A percentile compares a stretch with the other conserved stretches of the same genome.
Conservation (phyloP, 1,140 invertebrate species). For the Pygmarrhopalites habei region DNA sequence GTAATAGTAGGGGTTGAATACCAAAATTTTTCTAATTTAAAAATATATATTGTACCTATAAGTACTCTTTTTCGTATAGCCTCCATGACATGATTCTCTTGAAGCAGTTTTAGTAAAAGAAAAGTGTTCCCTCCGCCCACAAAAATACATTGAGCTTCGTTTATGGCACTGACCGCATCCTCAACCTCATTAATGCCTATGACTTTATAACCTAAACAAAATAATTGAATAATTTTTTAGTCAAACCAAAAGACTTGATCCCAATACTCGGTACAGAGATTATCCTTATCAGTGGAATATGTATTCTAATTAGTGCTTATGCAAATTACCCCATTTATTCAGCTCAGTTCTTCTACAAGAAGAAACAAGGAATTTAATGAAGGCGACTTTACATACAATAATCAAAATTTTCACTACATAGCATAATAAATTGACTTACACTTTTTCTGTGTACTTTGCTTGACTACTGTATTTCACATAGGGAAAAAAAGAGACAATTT, state of each 20-base stretch:
- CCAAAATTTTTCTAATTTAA: no score
- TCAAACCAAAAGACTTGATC: neutral
- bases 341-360: no score
- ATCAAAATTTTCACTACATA: slow-evolving; percentile 51
- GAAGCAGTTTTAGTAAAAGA: slow-evolving; percentile 59
- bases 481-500: no score
- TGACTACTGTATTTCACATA: no score
- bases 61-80: slow-evolving; percentile 55
- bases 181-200: slow-evolving; percentile 13
- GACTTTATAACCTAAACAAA: slow-evolving; percentile 7
- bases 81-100: slow-evolving; percentile 60
- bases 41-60: no score
- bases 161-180: slow-evolving; percentile 49
- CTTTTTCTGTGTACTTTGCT: slow-evolving; percentile 59
- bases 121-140: slow-evolving; percentile 75
- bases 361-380: neutral
- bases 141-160: slow-evolving; percentile 61
- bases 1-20: no score
- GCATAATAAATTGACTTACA: slow-evolving; percentile 52
- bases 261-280: neutral
- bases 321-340: slow-evolving; percentile 13
- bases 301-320: neutral
- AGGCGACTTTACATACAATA: neutral
- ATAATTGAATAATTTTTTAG: neutral
- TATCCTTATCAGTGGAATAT: neutral